Conservation (phyloP, 2,888 invertebrate genomes). For the Drosophila tanythrix region DNA sequence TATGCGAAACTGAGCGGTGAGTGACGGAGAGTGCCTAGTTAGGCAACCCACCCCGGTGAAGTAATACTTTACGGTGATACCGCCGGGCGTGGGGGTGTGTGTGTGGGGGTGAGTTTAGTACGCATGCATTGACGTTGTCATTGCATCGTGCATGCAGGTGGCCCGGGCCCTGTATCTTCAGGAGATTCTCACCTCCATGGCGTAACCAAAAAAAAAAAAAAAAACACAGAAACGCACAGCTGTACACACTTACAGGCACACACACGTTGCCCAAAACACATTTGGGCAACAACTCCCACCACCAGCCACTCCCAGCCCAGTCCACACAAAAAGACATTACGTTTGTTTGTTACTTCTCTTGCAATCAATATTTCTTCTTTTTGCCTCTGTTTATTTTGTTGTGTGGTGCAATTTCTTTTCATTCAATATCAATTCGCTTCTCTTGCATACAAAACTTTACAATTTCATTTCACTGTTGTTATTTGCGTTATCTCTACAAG, state of each 20-base stretch:
- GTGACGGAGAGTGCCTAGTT: no score
- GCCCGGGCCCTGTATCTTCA: no score
- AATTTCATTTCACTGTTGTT: conserved; percentile 49
- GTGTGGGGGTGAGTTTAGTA: no score
- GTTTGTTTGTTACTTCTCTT: conserved; percentile 17
- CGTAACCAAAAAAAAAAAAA: no score
- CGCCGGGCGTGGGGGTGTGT: no score
- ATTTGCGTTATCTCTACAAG: conserved; percentile 33
- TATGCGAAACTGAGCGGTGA: no score
- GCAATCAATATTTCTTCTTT: conserved; percentile 22
- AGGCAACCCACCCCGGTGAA: no score
- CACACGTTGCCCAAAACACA: neutral
- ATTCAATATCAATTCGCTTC: conserved; percentile 58
- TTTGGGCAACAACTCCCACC: neutral
- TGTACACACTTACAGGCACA: neutral
- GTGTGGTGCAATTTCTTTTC: conserved; percentile 48
- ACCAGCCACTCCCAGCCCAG: neutral
- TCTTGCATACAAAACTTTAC: conserved; percentile 41
- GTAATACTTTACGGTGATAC: no score
- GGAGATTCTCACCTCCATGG: no score
- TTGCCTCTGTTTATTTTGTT: conserved; percentile 47
- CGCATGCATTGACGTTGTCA: no score
- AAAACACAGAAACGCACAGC: neutral
- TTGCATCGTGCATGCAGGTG: no score
- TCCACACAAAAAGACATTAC: neutral